Evolutionary conservation across 2,888 invertebrate species (phyloP), one percentile per base, ranked within the genome.

Genomic region (Dynastes maya): DNA sequence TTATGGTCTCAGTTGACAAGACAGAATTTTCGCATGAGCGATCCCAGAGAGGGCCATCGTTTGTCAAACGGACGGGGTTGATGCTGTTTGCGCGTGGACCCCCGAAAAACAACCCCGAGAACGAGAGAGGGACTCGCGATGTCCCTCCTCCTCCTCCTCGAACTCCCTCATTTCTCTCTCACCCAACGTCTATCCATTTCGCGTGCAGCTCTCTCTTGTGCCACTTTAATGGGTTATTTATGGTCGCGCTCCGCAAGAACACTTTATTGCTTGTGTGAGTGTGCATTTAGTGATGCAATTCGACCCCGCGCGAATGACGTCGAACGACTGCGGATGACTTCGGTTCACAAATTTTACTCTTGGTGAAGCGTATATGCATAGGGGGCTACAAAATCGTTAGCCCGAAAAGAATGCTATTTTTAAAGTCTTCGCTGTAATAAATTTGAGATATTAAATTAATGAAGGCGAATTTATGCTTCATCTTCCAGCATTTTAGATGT

Each of bases 201-300:
- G 45, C 45, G 45, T 11, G 45, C 45, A 2, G 45, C 45, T 45
- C 45, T 45, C 45, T 45, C 45, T 45, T 45, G 45, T 2, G 82
- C 84, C 82, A 83, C 85, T 84, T 86, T 87, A 87, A 87, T 87
- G 87, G 86, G 86, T 86, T 87, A 87, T 87, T 87, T 87, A 87
- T 87, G 86, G 86, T 85, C 82, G 82, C 83, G 83, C 85, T 84
- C 84, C 85, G 84, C 83, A 74, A 84, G 80, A 82, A 81, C 83
- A 83, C 83, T 85, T 85, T 85, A 85, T 85, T 85, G 83, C 84
- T 82, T 81, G 80, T 82, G 81, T 58, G 80, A 81, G 83, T 82
- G 81, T 82, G 82, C 83, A 82, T 83, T 84, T 83, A 83, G 81
- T 78, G 79, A 63, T 77, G 78, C 79, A 81, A 80, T 80, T 79